Evolutionary conservation across 92 coral and sea anemone genomes (phyloP), one percentile per base, ranked within the genome.

Genomic region (Hydrozoanthus gracilis): DNA sequence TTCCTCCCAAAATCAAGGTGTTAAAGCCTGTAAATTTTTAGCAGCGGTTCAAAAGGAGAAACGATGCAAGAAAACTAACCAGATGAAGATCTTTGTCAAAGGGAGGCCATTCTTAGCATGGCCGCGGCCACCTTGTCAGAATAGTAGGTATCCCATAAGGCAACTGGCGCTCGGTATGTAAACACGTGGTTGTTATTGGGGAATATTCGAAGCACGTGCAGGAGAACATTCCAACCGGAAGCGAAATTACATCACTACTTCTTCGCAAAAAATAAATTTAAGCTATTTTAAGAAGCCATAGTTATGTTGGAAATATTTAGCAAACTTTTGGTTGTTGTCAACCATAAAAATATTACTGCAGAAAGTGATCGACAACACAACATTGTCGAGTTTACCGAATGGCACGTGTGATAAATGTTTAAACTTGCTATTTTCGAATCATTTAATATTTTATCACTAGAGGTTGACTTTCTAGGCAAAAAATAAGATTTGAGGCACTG

Each of bases 91-190:
- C 60, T 55, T 88, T 86, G 86, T 80, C 88, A 94, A 71, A 90
- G 92, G 73, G 84, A 83, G 91, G 98, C 98, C 95, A 92, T 94
- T 88, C 98, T 92, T 94, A 55, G 95, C 95, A 94, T 94, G 98
- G 98, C 98, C 89, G 98, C 93, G 91, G 95, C 95, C 92, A 91
- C 91, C 95, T 94, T 94, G 98, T 90, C 95, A 92, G 90, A 91
- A 77, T 67, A 73, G 73, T 73, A 79, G 60, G 76, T 86, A 71
- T 94, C 95, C 98, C 98, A 87, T 66, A 74, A 82, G 89, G 91
- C 95, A 82, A 77, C 73, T 85, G 93, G 95, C 83, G 89, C 93
- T 52, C 82, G 68, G 56, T 62, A 48, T 87, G 90, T 89, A 94
- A 92, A 91, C 98, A 94, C 98, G 98, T 94, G 98, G 98, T 94